A percentile compares a stretch with the other conserved stretches of the same genome.
Conservation (phyloP, 92 coral and sea anemone genomes). For the Zoanthus sociatus region DNA sequence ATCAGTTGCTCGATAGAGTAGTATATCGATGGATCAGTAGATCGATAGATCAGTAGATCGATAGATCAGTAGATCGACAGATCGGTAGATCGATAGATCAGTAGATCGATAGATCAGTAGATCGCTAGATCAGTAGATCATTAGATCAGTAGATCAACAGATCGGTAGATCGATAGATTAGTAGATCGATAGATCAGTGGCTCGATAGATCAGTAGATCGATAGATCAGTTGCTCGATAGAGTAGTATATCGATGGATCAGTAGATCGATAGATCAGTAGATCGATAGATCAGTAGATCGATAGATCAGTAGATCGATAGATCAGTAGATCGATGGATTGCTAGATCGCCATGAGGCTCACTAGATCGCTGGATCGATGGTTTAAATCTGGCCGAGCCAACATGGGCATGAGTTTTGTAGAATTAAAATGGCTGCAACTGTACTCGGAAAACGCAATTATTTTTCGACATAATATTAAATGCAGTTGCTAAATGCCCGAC, state of each 20-base stretch:
- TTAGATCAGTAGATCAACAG: too few relatives aligned
- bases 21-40: too few relatives aligned
- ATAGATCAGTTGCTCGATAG: too few relatives aligned
- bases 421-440: constrained; percentile 1
- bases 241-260: too few relatives aligned
- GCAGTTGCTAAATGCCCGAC: background rate
- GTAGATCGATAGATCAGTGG: background rate
- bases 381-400: constrained; percentile 1
- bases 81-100: too few relatives aligned
- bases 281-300: background rate
- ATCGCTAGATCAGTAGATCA: too few relatives aligned
- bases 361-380: constrained; percentile 3
- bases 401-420: background rate
- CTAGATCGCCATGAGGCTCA: background rate
- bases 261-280: too few relatives aligned
- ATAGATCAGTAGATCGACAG: too few relatives aligned
- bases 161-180: too few relatives aligned
- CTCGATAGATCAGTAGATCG: too few relatives aligned
- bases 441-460: background rate
- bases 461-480: background rate
- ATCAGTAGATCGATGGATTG: background rate
- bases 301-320: too few relatives aligned
- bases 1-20: background rate
- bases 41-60: too few relatives aligned
- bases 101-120: background rate